Base-by-base conservation (phyloP, 2,797 vertebrate species). In the Nyctalus aviator region DNA sequence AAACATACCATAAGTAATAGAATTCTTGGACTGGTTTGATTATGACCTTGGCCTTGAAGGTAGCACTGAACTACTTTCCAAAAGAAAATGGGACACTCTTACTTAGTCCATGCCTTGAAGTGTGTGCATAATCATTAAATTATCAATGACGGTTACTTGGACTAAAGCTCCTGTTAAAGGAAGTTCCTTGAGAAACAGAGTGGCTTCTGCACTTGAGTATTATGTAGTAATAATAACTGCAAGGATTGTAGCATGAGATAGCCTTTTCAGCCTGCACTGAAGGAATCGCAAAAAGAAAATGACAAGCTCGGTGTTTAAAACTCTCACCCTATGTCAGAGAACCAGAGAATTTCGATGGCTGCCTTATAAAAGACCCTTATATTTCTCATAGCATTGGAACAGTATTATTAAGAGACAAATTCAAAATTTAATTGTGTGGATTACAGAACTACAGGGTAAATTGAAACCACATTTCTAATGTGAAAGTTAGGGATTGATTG, bases 21-120 rank as follows among this genome's bases (percentile, higher is more conserved):
- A 21, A 85, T 82, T 86, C 79, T 83, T 89, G 25, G 5, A 41
- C 35, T 94, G 71, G 50, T 94, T 88, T 84, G 27, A n/a, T 76
- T 91, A 53, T 55, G n/a, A 91, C 9, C 23, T 94, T 71, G 37
- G 32, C 23, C 75, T 93, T 82, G 17, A 95, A 23, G 50, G 41
- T 8, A 53, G 48, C 20, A 8, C 6, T 78, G 78, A 90, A 27
- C 21, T 84, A 14, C 48, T 94, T 95, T 83, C 84, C 41, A 87
- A 87, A 83, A 76, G 46, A 83, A 86, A 82, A 62, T 85, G 59
- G 66, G 32, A 62, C 53, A 78, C 32, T 90, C 71, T 87, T 89
- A 89, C 50, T 83, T 71, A 86, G 23, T 68, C 17, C 17, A 55
- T 68, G 41, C 30, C 25, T 27, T 79, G 41, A 17, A 53, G 27